Evolutionary conservation across 2,113 vertebrate genomes (phyloP).

Genomic region (Engraulis encrasicolus): DNA sequence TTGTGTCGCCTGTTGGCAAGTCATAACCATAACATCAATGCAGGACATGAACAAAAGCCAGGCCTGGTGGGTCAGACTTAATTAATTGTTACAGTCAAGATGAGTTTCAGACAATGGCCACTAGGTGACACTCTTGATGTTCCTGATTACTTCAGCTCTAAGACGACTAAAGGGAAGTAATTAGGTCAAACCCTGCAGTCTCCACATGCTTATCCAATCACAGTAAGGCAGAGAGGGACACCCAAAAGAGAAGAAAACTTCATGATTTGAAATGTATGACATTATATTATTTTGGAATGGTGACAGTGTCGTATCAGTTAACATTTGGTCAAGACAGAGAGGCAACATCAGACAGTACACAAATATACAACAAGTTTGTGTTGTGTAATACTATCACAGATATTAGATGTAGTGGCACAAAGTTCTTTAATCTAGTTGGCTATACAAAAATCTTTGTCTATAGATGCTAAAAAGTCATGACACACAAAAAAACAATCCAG

Average conservation of each 20-base stretch:
- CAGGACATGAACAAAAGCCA: too few species aligned
- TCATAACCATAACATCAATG: too few species aligned
- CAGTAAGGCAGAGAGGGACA: background rate
- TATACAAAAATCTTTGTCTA: background rate
- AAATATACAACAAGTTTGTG: too few species aligned
- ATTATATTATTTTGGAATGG: background rate
- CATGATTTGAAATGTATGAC: too few species aligned
- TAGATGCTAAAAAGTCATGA: background rate
- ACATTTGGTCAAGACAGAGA: background rate
- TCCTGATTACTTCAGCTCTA: slow-evolving; percentile 26
- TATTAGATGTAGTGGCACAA: background rate
- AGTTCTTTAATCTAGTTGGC: background rate
- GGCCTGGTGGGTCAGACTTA: background rate
- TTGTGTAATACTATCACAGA: background rate
- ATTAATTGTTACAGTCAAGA: background rate
- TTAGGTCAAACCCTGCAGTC: background rate
- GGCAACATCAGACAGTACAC: background rate
- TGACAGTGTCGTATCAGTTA: background rate
- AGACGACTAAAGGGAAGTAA: background rate
- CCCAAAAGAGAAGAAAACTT: background rate
- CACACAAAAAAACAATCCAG: background rate
- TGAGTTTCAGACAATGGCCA: slow-evolving; percentile 39
- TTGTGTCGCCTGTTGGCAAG: too few species aligned
- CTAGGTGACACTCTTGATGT: slow-evolving; percentile 53
- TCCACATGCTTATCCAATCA: background rate